Base-by-base conservation (phyloP, 2,888 invertebrate species). In the Cosmopolites sordidus region DNA sequence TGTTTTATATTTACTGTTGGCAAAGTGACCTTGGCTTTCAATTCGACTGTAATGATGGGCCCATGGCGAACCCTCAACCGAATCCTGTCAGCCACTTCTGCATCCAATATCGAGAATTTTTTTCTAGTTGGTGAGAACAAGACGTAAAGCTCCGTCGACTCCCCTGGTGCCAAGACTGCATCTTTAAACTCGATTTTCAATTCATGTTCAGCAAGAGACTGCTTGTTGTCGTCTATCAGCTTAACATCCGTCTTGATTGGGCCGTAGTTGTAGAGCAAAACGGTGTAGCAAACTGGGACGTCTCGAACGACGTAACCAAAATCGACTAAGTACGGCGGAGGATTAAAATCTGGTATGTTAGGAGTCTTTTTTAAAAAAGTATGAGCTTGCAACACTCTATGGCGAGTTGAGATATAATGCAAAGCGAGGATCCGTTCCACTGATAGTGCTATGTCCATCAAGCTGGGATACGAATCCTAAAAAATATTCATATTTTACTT, bases 381-480 rank as follows among this genome's bases (percentile, higher is more conserved):
- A 38, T 69, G 72, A 61, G 75, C 75, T 1, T 68, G 56, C 12
- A 74, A 60, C 43, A 77, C 59, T 27, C 75, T 73, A 22, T 76
- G 75, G 47, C 75, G 73, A 1, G 67, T 60, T 55, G 70, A 69
- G 11, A 83, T 71, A 59, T 78, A 74, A 33, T 76, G 69, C 47
- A 72, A 74, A 1, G 78, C 74, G 43, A 80, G 64, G 58, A 74
- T 67, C 60, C 81, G 75, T 68, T 84, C 84, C 57, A 81, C 76
- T 1, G 82, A 79, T 67, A 84, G 72, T 49, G 82, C 80, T 48
- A 84, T 81, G 58, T 84, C 84, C 69, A 78, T 75, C n/a, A 62
- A 59, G 5, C 77, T 75, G 5, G 83, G 83, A 62, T 61, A 62
- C 2, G 27, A 11, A 29, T 63, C 59, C 66, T 66, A 39, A 27